Conservation (phyloP, 2,113 vertebrate genomes). For the Corythornis madagascariensis region DNA sequence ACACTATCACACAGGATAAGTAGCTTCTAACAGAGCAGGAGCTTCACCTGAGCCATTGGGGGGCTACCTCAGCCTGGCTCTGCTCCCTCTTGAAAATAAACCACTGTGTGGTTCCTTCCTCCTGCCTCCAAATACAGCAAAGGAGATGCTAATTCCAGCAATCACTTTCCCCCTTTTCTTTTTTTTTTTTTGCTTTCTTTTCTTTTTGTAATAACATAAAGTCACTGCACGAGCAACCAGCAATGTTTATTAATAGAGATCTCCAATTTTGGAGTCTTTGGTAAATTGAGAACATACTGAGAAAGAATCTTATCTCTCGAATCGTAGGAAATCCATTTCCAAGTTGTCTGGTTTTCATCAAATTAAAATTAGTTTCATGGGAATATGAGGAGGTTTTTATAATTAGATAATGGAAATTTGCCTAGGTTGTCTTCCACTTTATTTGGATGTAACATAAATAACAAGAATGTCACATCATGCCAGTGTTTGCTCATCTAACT, state of each 20-base stretch:
- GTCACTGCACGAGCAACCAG: conserved; percentile 24
- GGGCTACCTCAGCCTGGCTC: neutral
- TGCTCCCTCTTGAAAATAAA: neutral
- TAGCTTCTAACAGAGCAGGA: neutral
- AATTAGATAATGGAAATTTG: conserved; percentile 77
- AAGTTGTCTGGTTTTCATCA: conserved; percentile 74
- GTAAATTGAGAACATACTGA: conserved; percentile 71
- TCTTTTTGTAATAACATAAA: neutral
- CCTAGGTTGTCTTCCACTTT: conserved; percentile 64
- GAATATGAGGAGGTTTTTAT: conserved; percentile 74
- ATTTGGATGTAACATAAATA: conserved; percentile 65
- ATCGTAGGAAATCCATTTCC: conserved; percentile 68
- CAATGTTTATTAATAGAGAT: conserved; percentile 69
- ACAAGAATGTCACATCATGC: conserved; percentile 49
- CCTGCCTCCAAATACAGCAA: neutral
- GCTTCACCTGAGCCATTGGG: neutral
- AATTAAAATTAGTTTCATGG: conserved; percentile 77
- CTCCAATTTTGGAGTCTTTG: conserved; percentile 65
- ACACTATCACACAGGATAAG: accelerated
- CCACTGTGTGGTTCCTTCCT: neutral
- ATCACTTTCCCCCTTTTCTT: neutral
- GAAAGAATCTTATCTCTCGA: conserved; percentile 64
- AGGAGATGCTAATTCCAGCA: neutral
- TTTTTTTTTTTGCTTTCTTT: neutral
- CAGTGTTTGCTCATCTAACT: conserved; percentile 58